These are phyloP conservation scores for Parauchenoglanis punctatus DNA, from an alignment of 2,797 vertebrate species.

Conservation along the genomic window DNA sequence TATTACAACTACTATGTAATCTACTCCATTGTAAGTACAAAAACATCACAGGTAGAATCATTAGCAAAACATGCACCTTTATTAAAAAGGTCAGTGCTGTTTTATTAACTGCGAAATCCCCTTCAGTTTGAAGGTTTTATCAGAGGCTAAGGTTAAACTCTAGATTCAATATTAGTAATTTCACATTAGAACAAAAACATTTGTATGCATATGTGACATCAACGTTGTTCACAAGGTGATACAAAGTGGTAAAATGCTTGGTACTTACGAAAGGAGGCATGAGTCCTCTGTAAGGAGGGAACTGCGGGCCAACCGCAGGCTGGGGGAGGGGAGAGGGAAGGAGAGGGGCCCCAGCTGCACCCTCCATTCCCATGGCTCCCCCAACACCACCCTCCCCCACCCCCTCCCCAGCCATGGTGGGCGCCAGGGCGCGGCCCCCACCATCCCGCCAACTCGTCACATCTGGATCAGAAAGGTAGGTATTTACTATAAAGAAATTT, in stretches of 20 bases:
- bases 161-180: background rate
- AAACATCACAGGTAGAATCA: background rate
- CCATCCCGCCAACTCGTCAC: conserved; percentile 93
- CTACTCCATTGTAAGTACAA: background rate
- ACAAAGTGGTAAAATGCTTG: background rate
- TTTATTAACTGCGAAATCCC: background rate
- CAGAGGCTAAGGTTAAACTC: background rate
- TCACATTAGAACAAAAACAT: background rate
- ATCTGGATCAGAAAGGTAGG: conserved; percentile 68
- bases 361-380: conserved; percentile 80
- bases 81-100: background rate
- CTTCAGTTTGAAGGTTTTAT: background rate
- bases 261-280: conserved; percentile 90
- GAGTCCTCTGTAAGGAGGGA: conserved; percentile 88
- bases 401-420: conserved; percentile 81
- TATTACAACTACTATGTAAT: background rate
- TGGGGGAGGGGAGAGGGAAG: conserved; percentile 78
- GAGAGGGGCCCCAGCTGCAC: conserved; percentile 75
- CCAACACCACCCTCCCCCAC: conserved; percentile 81
- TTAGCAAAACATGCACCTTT: too few relatives aligned
- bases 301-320: conserved; percentile 83
- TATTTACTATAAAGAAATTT: background rate
- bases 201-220: background rate
- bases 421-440: conserved; percentile 84
- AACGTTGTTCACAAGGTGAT: too few relatives aligned